These are phyloP conservation scores for Hypomecis atomaria DNA, from an alignment of 2,888 invertebrate genomes.

Conservation along the genomic window DNA sequence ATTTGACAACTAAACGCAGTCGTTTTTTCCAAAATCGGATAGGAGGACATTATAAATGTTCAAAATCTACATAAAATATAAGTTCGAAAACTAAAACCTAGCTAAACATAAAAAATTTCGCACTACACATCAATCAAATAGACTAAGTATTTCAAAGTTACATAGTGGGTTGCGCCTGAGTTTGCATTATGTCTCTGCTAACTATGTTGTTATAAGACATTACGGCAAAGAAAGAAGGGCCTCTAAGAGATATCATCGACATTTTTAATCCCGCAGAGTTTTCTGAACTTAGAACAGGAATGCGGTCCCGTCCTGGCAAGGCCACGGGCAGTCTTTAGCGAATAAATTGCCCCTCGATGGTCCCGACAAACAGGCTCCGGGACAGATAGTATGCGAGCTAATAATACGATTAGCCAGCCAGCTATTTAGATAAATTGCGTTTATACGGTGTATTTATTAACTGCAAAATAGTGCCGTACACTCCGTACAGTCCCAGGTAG, in stretches of 20 bases:
- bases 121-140: conserved; percentile 5
- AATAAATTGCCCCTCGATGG: conserved; percentile 76
- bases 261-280: conserved; percentile 70
- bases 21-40: too few species aligned
- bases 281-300: conserved; percentile 73
- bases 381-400: conserved; percentile 62
- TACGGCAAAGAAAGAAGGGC: conserved; percentile 25
- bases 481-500: too few species aligned
- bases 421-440: conserved; percentile 66
- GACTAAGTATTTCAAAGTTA: conserved; percentile 4
- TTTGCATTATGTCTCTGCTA: conserved; percentile 10
- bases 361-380: conserved; percentile 61
- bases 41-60: too few species aligned
- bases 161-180: not conserved
- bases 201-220: conserved; percentile 33
- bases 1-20: too few species aligned
- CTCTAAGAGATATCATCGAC: conserved; percentile 44
- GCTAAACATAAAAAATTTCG: conserved; percentile 6
- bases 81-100: not conserved
- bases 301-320: conserved; percentile 66
- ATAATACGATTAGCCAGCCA: conserved; percentile 70
- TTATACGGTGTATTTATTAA: conserved; percentile 35
- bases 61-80: too few species aligned
- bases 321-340: conserved; percentile 73
- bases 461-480: conserved; percentile 15